phyloP scores from a whole-genome alignment of 2,797 vertebrate genomes.

The Scolopax rusticola region DNA sequence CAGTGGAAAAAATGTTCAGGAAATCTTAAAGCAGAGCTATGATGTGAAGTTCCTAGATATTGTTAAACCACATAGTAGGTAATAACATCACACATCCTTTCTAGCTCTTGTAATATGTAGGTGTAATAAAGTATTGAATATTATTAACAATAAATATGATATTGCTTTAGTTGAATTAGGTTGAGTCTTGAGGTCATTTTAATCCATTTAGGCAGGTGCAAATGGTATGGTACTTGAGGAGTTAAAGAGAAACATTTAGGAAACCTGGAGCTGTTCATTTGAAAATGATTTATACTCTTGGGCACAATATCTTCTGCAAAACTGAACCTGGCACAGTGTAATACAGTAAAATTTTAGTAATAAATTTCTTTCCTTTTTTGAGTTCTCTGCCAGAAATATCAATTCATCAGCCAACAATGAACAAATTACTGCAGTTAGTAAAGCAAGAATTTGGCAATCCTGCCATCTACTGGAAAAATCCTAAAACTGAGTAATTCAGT shows the following conservation, averaged over 20 bases:
- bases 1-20: conserved; percentile 13
- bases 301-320: conserved; percentile 37
- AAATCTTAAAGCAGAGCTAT: conserved; percentile 10
- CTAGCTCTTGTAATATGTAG: background rate
- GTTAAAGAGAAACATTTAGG: conserved; percentile 37
- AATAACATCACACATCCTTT: conserved; percentile 16
- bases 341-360: conserved; percentile 52
- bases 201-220: background rate
- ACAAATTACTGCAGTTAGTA: background rate
- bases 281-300: conserved; percentile 37
- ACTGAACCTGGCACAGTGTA: conserved; percentile 48
- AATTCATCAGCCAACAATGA: conserved; percentile 24
- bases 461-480: conserved; percentile 72
- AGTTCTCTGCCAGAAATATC: conserved; percentile 61
- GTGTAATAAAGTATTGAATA: background rate
- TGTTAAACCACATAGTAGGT: background rate
- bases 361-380: conserved; percentile 60
- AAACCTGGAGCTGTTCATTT: conserved; percentile 22
- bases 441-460: conserved; percentile 40
- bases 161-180: background rate
- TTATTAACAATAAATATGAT: background rate
- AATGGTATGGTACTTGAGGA: background rate
- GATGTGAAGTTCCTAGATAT: background rate
- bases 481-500: background rate
- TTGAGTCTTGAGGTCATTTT: background rate